Conservation (phyloP, 2,113 vertebrate genomes). For the Thalassarche chlororhynchos region DNA sequence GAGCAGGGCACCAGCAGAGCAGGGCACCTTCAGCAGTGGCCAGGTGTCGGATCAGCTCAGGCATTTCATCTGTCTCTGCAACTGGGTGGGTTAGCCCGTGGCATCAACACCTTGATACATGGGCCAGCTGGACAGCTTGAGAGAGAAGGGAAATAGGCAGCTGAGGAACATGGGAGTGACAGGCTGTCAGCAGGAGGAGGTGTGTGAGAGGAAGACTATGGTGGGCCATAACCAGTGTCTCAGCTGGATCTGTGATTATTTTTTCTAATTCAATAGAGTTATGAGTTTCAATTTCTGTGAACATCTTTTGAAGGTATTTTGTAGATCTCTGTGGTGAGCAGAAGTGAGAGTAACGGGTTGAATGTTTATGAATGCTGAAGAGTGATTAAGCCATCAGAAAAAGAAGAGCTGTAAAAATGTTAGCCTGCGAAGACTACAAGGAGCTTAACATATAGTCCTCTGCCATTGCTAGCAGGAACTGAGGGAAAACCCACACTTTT, state of each 20-base stretch:
- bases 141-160: not conserved
- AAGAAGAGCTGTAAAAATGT: not conserved
- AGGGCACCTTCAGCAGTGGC: not conserved
- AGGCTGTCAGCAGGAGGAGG: not conserved
- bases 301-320: not conserved
- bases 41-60: accelerated
- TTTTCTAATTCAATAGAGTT: not conserved
- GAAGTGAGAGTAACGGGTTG: not conserved
- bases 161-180: not conserved
- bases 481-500: not conserved
- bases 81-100: not conserved
- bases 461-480: not conserved
- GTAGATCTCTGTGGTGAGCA: not conserved
- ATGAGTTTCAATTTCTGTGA: not conserved
- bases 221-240: not conserved
- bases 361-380: not conserved
- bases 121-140: not conserved
- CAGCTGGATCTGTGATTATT: not conserved
- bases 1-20: not conserved
- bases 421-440: not conserved
- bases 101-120: accelerated
- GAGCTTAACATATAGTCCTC: not conserved
- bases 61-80: not conserved
- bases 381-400: not conserved
- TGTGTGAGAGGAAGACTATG: not conserved